Evolutionary conservation across 2,888 invertebrate genomes (phyloP), one percentile per base, ranked within the genome.

Genomic region (Laspeyria flexula): DNA sequence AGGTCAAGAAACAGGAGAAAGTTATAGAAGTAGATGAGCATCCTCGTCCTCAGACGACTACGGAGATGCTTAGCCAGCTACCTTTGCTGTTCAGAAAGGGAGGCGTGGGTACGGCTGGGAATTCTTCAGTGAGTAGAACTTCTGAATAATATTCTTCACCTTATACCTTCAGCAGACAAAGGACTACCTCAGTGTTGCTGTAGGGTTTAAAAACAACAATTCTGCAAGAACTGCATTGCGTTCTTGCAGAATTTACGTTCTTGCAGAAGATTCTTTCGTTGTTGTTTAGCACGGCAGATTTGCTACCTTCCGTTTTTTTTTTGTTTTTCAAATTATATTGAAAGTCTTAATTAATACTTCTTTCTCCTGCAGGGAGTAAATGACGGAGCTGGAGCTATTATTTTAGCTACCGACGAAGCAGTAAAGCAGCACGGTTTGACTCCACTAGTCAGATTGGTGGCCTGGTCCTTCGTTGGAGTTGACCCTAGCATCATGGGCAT

Each of bases 401-500:
- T 99, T 39, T 75, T 99, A 38, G 98, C 99, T 18, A 97, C 96
- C 68, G 99, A 99, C 86, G 96, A 95, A 55, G 97, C 98, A 1
- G 93, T 97, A 0, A 95, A 96, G 73, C 69, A 79, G 50, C 73
- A 85, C 56, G 95, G 95, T 57, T 89, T 99, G 18, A 96, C 94
- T 63, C 99, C 99, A 0, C 86, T 99, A 43, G 99, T 97, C 3
- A 94, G 98, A 52, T 90, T 99, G 9, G 95, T 97, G 0, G 98
- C 96, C 18, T 99, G 97, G 90, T 95, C 96, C 10, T 94, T 95
- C 61, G 96, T 97, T 37, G 98, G 98, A 51, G 98, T 98, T 35
- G 99, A 99, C 63, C 99, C 99, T 1, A 95, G 95, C 69, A 96
- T 99, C 65, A 99, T 99, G 99, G 99, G 99, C 45, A 97, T 98